A percentile compares a stretch with the other conserved stretches of the same genome.
Conservation (phyloP, 2,888 invertebrate species). For the Eledona agricola region DNA sequence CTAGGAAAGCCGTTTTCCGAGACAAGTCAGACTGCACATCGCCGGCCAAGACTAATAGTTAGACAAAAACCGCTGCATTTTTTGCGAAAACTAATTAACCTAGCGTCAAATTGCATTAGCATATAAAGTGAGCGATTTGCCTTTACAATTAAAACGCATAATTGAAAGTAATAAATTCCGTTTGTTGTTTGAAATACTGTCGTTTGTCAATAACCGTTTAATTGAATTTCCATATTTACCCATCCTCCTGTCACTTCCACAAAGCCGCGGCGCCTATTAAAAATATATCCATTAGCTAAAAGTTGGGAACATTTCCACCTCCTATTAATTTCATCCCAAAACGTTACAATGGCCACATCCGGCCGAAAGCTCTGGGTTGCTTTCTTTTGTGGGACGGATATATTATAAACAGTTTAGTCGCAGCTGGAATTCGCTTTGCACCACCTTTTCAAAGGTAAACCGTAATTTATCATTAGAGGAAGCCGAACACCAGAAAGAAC, state of each 20-base stretch:
- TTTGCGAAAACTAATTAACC: constrained; percentile 26
- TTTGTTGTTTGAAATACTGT: constrained; percentile 45
- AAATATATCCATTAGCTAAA: constrained; percentile 28
- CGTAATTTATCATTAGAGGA: constrained; percentile 52
- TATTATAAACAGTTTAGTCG: constrained; percentile 52
- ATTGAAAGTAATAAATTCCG: constrained; percentile 50
- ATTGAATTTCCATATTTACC: constrained; percentile 51
- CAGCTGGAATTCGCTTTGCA: constrained; percentile 49
- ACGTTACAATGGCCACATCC: constrained; percentile 14
- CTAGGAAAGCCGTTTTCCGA: too few species aligned
- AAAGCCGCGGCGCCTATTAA: constrained; percentile 26
- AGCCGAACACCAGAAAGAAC: constrained; percentile 42
- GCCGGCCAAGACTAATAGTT: too few species aligned
- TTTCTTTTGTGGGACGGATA: constrained; percentile 46
- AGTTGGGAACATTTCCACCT: constrained; percentile 8
- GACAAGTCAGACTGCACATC: too few species aligned
- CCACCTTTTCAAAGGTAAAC: constrained; percentile 50
- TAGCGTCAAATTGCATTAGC: constrained; percentile 43
- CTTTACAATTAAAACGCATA: constrained; percentile 49
- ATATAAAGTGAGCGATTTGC: constrained; percentile 46
- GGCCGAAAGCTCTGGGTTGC: too few species aligned
- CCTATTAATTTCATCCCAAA: constrained; percentile 18
- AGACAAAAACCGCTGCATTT: background rate
- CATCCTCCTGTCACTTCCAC: constrained; percentile 46
- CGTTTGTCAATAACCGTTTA: constrained; percentile 51